Percentiles rank a stretch among this genome's conserved stretches.
phyloP scores from a whole-genome alignment of 2,113 vertebrate species.

The Ranitomeya variabilis region DNA sequence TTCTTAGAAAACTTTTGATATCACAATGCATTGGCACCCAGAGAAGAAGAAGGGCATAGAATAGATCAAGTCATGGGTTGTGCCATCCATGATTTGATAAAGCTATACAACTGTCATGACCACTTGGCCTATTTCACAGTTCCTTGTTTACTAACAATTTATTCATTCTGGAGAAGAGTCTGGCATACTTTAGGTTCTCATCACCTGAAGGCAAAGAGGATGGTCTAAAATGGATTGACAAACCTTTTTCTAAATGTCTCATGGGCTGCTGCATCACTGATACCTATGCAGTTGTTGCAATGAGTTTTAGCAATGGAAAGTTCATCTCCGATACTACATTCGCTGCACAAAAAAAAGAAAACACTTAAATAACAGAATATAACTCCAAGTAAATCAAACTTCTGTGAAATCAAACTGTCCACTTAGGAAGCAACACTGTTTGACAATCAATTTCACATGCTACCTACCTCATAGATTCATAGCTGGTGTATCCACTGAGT shows the following conservation, averaged over 20 bases:
- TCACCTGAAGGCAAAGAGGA: not conserved
- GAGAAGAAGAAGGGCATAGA: too few relatives aligned
- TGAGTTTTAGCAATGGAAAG: not conserved
- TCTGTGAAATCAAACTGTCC: too few relatives aligned
- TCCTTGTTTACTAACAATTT: not conserved
- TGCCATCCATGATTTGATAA: not conserved
- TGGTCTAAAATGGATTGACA: not conserved
- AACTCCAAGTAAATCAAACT: too few relatives aligned
- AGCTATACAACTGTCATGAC: not conserved
- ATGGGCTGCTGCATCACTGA: accelerated
- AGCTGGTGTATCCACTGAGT: too few relatives aligned
- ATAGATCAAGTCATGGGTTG: too few relatives aligned
- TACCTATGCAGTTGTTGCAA: not conserved
- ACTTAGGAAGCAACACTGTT: too few relatives aligned
- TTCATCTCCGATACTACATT: not conserved
- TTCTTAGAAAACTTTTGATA: too few relatives aligned
- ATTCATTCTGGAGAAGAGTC: not conserved
- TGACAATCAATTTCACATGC: too few relatives aligned
- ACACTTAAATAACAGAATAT: too few relatives aligned
- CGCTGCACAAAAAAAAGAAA: too few relatives aligned
- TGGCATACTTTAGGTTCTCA: not conserved
- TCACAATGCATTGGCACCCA: too few relatives aligned
- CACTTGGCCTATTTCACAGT: not conserved
- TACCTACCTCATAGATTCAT: too few relatives aligned
- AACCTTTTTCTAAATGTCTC: not conserved